phyloP scores from a whole-genome alignment of 2,797 vertebrate species.

The Nasua narica region DNA sequence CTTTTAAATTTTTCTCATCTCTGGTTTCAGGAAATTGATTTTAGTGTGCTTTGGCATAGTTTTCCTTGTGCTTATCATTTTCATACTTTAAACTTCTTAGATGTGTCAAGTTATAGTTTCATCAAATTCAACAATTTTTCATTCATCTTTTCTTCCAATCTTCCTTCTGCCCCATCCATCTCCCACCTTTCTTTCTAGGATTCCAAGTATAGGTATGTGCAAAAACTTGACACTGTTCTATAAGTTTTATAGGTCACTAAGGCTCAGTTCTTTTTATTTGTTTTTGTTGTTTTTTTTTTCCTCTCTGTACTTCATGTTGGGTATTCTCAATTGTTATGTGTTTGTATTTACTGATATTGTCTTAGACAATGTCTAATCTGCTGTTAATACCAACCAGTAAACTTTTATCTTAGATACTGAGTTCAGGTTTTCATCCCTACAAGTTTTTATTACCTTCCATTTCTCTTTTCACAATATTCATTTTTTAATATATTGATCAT shows the following conservation, averaged over 20 bases:
- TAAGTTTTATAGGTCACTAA: not conserved
- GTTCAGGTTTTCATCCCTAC: not conserved
- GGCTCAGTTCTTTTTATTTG: not conserved
- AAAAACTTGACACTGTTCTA: not conserved
- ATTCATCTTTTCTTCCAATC: not conserved
- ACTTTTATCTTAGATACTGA: not conserved
- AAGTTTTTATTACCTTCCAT: not conserved
- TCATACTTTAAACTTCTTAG: not conserved
- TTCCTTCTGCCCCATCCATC: not conserved
- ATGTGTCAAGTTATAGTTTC: not conserved
- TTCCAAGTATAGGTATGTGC: not conserved
- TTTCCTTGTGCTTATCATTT: not conserved
- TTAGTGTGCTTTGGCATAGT: not conserved
- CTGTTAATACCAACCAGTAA: not conserved
- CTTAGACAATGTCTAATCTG: not conserved
- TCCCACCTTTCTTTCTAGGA: not conserved
- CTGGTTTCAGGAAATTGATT: not conserved
- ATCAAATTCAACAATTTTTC: not conserved
- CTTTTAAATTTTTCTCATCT: not conserved
- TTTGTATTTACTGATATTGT: not conserved
- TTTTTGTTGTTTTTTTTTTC: not conserved
- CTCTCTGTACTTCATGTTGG: not conserved
- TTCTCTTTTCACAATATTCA: not conserved
- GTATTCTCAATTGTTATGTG: not conserved
- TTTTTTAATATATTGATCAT: not conserved